Conservation (phyloP, 2,797 vertebrate genomes). For the Typhlichthys subterraneus region DNA sequence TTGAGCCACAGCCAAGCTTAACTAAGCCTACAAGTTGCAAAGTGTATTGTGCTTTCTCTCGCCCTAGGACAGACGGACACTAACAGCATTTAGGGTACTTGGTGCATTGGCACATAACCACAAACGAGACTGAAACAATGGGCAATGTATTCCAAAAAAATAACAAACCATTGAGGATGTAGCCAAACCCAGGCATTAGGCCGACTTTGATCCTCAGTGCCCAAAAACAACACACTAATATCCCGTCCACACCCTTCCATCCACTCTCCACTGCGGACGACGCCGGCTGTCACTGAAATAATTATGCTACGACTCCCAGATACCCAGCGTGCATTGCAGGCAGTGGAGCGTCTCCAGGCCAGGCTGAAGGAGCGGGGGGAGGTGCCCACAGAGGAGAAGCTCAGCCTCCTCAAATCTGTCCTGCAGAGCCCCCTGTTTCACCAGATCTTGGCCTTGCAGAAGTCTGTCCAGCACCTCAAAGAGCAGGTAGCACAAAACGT, state of each 20-base stretch:
- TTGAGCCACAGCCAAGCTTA: slow-evolving; percentile 35
- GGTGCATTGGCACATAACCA: no score
- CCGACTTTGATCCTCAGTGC: slow-evolving; percentile 17
- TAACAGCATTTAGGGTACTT: no score
- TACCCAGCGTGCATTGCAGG: slow-evolving; percentile 91
- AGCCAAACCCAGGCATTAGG: no score
- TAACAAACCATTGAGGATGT: no score
- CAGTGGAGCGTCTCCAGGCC: slow-evolving; percentile 91
- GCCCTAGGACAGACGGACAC: no score
- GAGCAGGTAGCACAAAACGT: slow-evolving; percentile 82
- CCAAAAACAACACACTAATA: slow-evolving; percentile 27
- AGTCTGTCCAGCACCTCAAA: slow-evolving; percentile 89
- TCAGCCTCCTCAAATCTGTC: slow-evolving; percentile 89
- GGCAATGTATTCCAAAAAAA: no score
- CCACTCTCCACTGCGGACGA: slow-evolving; percentile 24
- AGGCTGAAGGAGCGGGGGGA: slow-evolving; percentile 94
- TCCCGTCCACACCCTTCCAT: slow-evolving; percentile 34
- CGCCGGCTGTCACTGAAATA: slow-evolving; percentile 69
- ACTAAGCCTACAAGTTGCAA: slow-evolving; percentile 37
- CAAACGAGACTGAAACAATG: no score
- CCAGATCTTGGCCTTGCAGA: slow-evolving; percentile 93
- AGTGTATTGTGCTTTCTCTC: slow-evolving; percentile 9
- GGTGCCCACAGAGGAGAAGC: slow-evolving; percentile 88
- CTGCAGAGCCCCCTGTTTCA: slow-evolving; percentile 97
- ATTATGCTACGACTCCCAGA: slow-evolving; percentile 77